Evolutionary conservation across 2,113 vertebrate species (phyloP).

Genomic region (Apistogramma diplotaenia): DNA sequence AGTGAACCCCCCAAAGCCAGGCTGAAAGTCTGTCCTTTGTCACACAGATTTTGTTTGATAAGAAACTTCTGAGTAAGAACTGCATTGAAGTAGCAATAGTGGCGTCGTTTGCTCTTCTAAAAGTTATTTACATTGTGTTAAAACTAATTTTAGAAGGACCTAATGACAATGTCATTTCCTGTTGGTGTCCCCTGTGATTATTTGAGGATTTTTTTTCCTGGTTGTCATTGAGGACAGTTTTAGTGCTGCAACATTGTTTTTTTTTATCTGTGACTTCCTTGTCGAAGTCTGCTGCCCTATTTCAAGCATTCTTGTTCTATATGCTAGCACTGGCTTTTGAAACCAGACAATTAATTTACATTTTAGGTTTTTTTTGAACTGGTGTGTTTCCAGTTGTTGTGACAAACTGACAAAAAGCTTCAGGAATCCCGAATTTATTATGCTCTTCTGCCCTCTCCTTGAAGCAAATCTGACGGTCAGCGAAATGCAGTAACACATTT

Average conservation of each 20-base stretch:
- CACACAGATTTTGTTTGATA: neutral
- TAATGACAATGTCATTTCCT: neutral
- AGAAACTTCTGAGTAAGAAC: neutral
- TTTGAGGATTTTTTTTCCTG: neutral
- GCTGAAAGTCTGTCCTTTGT: neutral
- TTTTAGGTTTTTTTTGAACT: neutral
- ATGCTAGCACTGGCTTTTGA: neutral
- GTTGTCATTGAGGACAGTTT: neutral
- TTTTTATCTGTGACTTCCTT: neutral
- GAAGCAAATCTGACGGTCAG: neutral
- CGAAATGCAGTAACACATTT: neutral
- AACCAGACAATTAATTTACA: neutral
- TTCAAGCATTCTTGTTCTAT: neutral
- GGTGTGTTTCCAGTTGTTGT: neutral
- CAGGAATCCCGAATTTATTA: neutral
- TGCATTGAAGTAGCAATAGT: neutral
- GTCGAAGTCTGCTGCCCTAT: too few species aligned
- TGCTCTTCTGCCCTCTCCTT: neutral
- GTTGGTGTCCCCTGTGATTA: neutral
- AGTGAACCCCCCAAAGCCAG: neutral
- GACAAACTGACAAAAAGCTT: neutral
- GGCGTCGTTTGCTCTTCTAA: neutral
- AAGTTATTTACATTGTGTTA: neutral
- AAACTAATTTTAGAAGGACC: neutral
- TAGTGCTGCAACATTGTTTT: neutral